A percentile compares a stretch with the other conserved stretches of the same genome.
Conservation (phyloP, 2,797 vertebrate genomes). For the Poecilia picta region DNA sequence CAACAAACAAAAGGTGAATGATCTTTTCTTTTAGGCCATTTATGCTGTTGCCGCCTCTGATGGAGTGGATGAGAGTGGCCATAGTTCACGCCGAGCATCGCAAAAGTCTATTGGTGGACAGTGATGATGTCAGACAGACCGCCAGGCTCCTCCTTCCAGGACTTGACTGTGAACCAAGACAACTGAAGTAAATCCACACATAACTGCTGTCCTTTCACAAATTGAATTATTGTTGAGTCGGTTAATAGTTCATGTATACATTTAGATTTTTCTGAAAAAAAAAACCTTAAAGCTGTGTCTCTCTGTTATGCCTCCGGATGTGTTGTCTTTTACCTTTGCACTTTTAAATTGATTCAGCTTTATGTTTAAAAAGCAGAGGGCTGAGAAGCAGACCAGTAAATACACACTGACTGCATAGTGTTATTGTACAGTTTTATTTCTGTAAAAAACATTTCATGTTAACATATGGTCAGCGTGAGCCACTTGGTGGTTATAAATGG, state of each 20-base stretch:
- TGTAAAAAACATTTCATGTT: slow-evolving; percentile 17
- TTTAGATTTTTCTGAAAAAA: not conserved
- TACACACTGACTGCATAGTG: not conserved
- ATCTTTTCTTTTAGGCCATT: slow-evolving; percentile 84
- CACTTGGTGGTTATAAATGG: not conserved
- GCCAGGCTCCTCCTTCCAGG: slow-evolving; percentile 93
- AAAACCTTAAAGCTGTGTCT: not conserved
- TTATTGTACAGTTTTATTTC: slow-evolving; percentile 16
- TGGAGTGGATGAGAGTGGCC: slow-evolving; percentile 99
- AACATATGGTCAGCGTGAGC: not conserved
- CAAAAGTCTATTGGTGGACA: slow-evolving; percentile 93
- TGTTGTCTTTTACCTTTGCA: not conserved
- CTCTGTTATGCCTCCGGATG: not conserved
- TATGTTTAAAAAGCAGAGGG: slow-evolving; percentile 8
- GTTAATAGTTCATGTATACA: not conserved
- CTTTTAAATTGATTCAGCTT: slow-evolving; percentile 5
- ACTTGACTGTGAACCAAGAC: slow-evolving; percentile 95
- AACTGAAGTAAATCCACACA: slow-evolving; percentile 87
- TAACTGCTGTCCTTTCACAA: not conserved
- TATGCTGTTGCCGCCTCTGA: slow-evolving; percentile 93
- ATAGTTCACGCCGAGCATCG: slow-evolving; percentile 96
- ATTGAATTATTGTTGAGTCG: not conserved
- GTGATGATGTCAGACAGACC: slow-evolving; percentile 93
- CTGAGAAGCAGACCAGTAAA: slow-evolving; percentile 11
- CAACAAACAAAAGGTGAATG: not conserved